Evolutionary conservation across 2,888 invertebrate genomes (phyloP).

Genomic region (Ecliptopera silaceata): DNA sequence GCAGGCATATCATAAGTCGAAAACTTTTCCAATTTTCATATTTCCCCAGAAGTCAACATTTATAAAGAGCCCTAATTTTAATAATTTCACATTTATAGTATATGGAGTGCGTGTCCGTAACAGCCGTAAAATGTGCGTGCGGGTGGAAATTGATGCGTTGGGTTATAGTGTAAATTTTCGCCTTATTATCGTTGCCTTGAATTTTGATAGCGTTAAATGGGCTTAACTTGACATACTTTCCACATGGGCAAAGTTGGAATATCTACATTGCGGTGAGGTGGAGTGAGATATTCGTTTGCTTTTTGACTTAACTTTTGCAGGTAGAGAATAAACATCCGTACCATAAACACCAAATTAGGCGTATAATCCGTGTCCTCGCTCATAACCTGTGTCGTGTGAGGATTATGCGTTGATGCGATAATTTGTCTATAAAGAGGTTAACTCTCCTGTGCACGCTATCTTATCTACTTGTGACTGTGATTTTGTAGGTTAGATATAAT

Average conservation of each 20-base stretch:
- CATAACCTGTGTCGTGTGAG: conserved; percentile 35
- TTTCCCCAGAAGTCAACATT: conserved; percentile 56
- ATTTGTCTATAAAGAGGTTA: conserved; percentile 27
- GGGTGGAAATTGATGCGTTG: conserved; percentile 64
- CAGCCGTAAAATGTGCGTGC: conserved; percentile 68
- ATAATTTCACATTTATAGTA: conserved; percentile 67
- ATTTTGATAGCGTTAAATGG: conserved; percentile 55
- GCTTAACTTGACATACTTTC: conserved; percentile 52
- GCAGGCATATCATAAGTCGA: conserved; percentile 43
- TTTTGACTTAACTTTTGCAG: conserved; percentile 21
- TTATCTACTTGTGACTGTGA: conserved; percentile 3
- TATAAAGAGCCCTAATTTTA: conserved; percentile 64
- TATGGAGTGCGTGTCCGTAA: conserved; percentile 66
- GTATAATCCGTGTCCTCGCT: conserved; percentile 34
- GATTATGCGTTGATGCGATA: conserved; percentile 35
- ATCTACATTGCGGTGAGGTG: conserved; percentile 18
- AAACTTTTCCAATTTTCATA: conserved; percentile 66
- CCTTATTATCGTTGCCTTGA: conserved; percentile 66
- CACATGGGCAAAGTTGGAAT: conserved; percentile 36
- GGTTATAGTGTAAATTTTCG: conserved; percentile 68
- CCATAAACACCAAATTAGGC: conserved; percentile 34
- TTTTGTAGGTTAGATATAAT: background rate
- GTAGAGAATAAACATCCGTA: conserved; percentile 30
- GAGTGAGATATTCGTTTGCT: conserved; percentile 22
- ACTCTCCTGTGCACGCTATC: conserved; percentile 11